Base-by-base conservation (phyloP, 1,140 invertebrate species). In the Calephelis virginiensis region DNA sequence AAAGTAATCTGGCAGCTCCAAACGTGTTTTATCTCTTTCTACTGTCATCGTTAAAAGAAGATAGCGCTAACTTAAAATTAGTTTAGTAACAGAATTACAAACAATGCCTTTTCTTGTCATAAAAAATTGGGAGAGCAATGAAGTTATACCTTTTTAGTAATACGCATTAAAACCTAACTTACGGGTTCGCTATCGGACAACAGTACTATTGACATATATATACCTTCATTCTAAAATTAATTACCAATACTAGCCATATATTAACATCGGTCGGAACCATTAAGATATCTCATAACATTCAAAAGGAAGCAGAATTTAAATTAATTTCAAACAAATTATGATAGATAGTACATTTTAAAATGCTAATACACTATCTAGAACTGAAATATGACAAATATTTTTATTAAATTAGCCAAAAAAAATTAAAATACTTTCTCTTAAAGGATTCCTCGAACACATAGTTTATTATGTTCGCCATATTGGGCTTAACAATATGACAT, bases 401-500 rank as follows among this genome's bases (percentile, higher is more conserved):
- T 59, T 59, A 59, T 59, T 59, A 37, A 37, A 59, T 59, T 59
- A 59, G 53, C 53, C 28, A 59, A 38, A 59, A 38, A 59, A 59
- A 43, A 1, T 65, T 66, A 68, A 74, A 65, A 43, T 43, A 43
- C 40, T 59, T 59, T 59, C 53, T 59, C 53, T 38, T 38, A 8
- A 38, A 43, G 40, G 47, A 69, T 46, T 17, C 47, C 38, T 40
- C 68, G 46, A 67, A 70, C 69, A 66, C 63, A 66, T 64, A 65
- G 61, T 64, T 48, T 49, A 28, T 46, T 67, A 60, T 61, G 14
- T 43, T 11, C 9, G 50, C 50, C 50, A 10, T 37, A 56, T 56
- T 28, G 6, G 63, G 45, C 56, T 66, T 67, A 74, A 80, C 73
- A 79, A 77, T 75, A 71, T 71, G 63, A 71, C 70, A 72, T 72